Evolutionary conservation across 2,797 vertebrate genomes (phyloP).

Genomic region (Valencia hispanica): DNA sequence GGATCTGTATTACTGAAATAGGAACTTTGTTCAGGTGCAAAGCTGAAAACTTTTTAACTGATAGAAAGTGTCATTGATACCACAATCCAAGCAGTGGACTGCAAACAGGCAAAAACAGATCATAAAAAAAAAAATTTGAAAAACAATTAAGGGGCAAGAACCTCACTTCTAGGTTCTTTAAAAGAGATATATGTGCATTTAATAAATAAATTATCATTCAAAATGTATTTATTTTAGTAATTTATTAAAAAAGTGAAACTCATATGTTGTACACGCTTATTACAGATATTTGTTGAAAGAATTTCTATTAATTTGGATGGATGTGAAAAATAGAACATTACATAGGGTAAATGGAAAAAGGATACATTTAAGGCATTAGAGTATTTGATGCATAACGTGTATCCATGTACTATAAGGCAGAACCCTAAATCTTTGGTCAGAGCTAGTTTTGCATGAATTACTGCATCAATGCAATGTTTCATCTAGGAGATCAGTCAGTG

Average conservation of each 20-base stretch:
- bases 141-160: constrained; percentile 37
- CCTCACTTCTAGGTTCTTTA: constrained; percentile 75
- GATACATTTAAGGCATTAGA: neutral
- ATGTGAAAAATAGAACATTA: neutral
- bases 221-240: neutral
- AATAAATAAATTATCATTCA: neutral
- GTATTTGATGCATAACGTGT: neutral
- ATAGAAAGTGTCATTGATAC: constrained; percentile 36
- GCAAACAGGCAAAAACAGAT: constrained; percentile 27
- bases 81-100: constrained; percentile 28
- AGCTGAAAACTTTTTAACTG: constrained; percentile 27
- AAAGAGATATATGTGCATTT: constrained; percentile 58
- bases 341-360: neutral
- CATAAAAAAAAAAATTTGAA: constrained; percentile 30
- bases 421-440: neutral
- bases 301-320: neutral
- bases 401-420: neutral
- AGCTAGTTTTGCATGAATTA: neutral
- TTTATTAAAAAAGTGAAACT: neutral
- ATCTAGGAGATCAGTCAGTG: neutral
- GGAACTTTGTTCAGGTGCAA: constrained; percentile 17
- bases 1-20: constrained; percentile 22
- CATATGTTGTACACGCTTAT: neutral
- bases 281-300: neutral
- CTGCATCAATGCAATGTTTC: neutral